Evolutionary conservation across 2,113 vertebrate species (phyloP), one percentile per base, ranked within the genome.

Genomic region (Phylloscopus trochiloides): DNA sequence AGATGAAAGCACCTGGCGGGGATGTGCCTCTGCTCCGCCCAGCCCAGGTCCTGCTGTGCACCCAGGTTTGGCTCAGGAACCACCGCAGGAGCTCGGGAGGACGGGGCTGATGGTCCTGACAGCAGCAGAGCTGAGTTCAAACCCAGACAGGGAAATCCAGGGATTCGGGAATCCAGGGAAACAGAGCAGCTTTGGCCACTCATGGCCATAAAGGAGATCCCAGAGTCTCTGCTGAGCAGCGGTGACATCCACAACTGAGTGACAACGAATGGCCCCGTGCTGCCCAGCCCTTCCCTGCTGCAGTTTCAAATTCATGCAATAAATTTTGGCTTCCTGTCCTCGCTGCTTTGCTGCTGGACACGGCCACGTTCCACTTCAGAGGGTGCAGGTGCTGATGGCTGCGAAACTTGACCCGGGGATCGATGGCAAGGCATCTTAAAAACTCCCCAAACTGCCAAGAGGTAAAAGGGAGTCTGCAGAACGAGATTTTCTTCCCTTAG

Each of bases 371-470:
- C 86, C 31, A 0, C 43, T 9, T 31, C 52, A 7, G 63, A 80
- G 82, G 36, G 3, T 83, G 82, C 93, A 94, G 90, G 92, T 93
- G 96, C 86, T 57, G 79, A 12, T 59, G 36, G 75, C 76, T 72
- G 75, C 5, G 43, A 74, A 89, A 92, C 52, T 6, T 8, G 14
- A 95, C 4, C 82, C 2, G 0, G 7, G 4, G 8, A 67, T 77
- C n/a, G 11, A 10, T 77, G 52, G 82, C 28, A 59, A 65, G 0
- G 13, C 86, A 34, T 48, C 89, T 71, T 40, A 45, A 63, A 55
- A 76, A 40, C 31, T 6, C 36, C 32, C 42, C 40, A 40, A 1
- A 54, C 43, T 19, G 10, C 40, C 55, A 12, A 78, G 59, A 63
- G 12, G 62, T 12, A 32, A 70, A 70, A 19, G 66, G 54, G 52